phyloP scores from a whole-genome alignment of 1,140 invertebrate species.

The Scaptodrosophila lebanonensis region DNA sequence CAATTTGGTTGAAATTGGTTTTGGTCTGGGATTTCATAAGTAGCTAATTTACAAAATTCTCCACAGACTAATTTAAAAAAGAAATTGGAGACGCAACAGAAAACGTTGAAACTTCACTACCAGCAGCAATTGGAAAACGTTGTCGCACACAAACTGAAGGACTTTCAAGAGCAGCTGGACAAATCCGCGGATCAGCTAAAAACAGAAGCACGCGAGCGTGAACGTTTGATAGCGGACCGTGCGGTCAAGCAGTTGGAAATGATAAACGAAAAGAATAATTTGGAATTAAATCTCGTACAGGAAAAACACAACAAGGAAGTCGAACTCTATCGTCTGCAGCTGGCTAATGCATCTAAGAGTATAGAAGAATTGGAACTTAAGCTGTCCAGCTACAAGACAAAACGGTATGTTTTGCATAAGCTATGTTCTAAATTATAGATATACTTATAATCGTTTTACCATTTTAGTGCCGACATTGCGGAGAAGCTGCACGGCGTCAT shows the following conservation, averaged over 20 bases:
- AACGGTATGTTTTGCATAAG: constrained; percentile 49
- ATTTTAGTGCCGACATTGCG: constrained; percentile 80
- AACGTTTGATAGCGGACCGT: constrained; percentile 82
- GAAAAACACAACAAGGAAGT: constrained; percentile 87
- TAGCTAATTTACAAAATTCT: background rate
- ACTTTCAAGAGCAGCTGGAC: constrained; percentile 87
- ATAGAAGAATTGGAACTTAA: constrained; percentile 81
- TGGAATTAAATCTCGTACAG: constrained; percentile 86
- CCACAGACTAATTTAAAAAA: constrained; percentile 70
- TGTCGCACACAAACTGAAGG: constrained; percentile 85
- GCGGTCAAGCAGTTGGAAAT: constrained; percentile 84
- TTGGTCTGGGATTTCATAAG: too few relatives aligned
- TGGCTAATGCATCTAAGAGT: constrained; percentile 83
- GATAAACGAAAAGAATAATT: constrained; percentile 85
- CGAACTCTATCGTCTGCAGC: constrained; percentile 82
- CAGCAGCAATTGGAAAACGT: constrained; percentile 88
- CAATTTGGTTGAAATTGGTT: too few relatives aligned
- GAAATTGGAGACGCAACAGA: constrained; percentile 82
- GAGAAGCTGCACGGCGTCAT: constrained; percentile 86
- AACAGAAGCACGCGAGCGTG: constrained; percentile 81
- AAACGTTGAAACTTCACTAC: constrained; percentile 84
- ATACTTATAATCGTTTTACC: background rate
- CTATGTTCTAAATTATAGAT: background rate
- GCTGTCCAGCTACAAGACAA: constrained; percentile 79
- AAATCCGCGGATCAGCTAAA: constrained; percentile 82